Evolutionary conservation across 2,797 vertebrate species (phyloP).

Genomic region (Chiroxiphia lanceolata): DNA sequence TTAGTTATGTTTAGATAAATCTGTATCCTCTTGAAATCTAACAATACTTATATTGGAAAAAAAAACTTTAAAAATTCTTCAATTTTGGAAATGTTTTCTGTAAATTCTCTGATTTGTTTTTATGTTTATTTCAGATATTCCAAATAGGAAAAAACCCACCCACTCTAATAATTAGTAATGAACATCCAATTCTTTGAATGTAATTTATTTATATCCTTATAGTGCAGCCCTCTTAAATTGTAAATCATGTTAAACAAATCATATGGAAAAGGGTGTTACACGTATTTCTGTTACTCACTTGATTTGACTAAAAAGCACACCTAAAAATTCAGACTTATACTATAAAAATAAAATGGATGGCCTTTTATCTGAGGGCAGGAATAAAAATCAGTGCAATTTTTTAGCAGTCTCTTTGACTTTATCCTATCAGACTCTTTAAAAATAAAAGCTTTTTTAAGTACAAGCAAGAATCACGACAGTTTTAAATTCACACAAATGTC

Average conservation of each 20-base stretch:
- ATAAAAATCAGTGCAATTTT: background rate
- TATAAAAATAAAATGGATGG: background rate
- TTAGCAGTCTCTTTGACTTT: background rate
- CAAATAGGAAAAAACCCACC: fast-evolving
- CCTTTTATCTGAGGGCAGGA: background rate
- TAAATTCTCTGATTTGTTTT: background rate
- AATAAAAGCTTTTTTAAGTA: background rate
- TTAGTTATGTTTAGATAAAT: background rate
- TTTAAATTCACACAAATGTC: background rate
- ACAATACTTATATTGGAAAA: background rate
- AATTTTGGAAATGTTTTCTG: background rate
- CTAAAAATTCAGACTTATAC: background rate
- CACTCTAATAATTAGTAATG: background rate
- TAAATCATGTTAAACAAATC: background rate
- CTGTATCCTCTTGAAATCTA: background rate
- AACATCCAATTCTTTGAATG: background rate
- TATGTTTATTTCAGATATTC: background rate
- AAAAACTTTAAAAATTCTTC: background rate
- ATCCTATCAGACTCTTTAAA: background rate
- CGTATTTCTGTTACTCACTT: background rate
- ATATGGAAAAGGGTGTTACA: background rate
- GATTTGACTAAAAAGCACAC: background rate
- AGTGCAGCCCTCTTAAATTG: background rate
- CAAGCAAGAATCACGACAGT: background rate
- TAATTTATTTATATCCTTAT: background rate